Evolutionary conservation across 2,797 vertebrate genomes (phyloP).

Genomic region (Rhinichthys osculus): DNA sequence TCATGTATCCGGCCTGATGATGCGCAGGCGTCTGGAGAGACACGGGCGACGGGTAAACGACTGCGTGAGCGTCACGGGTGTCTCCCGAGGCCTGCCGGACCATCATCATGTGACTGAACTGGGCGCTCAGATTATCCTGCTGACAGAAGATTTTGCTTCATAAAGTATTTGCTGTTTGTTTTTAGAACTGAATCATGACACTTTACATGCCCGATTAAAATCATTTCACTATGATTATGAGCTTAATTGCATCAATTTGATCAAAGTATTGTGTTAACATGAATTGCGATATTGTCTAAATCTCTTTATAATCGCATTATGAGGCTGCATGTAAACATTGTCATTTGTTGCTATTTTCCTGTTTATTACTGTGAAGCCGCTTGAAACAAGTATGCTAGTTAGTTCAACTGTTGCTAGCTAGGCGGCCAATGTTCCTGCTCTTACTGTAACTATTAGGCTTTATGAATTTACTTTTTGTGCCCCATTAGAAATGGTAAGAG

Average conservation of each 20-base stretch:
- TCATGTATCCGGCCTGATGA: conserved; percentile 83
- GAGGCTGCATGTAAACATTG: not conserved
- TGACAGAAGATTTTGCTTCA: conserved; percentile 59
- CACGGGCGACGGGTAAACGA: conserved; percentile 78
- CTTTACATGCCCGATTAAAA: not conserved
- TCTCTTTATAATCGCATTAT: not conserved
- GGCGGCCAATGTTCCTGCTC: not conserved
- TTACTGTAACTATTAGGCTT: conserved; percentile 17
- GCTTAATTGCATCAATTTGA: not conserved
- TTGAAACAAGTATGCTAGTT: not conserved
- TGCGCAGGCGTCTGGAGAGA: conserved; percentile 80
- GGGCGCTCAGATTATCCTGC: conserved; percentile 89
- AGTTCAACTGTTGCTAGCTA: not conserved
- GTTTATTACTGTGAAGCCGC: not conserved
- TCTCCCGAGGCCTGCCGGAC: conserved; percentile 84
- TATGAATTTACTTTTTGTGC: conserved; percentile 28
- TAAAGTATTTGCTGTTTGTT: too few relatives aligned
- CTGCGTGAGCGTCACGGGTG: conserved; percentile 78
- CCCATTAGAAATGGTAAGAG: not conserved
- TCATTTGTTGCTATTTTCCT: not conserved
- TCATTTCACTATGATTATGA: not conserved
- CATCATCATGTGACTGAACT: conserved; percentile 95
- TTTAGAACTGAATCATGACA: not conserved
- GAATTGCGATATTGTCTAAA: not conserved
- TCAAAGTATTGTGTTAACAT: too few relatives aligned